A percentile compares a stretch with the other conserved stretches of the same genome.
Evolutionary conservation across 2,888 invertebrate genomes (phyloP).

Genomic region (Erannis defoliaria): DNA sequence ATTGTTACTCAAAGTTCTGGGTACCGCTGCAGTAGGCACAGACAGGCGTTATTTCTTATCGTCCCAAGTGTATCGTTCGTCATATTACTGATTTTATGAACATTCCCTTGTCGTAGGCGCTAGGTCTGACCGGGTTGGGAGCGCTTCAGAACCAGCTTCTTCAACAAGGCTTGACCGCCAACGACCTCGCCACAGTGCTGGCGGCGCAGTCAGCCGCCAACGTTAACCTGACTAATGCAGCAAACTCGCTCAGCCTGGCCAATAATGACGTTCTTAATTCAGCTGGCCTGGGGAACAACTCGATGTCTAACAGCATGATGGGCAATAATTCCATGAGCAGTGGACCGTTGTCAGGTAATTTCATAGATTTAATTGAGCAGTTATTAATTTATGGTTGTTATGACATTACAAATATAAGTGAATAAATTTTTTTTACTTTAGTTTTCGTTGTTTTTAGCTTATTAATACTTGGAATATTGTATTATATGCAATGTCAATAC

Average conservation of each 20-base stretch:
- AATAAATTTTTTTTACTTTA: too few relatives aligned
- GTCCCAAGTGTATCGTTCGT: too few relatives aligned
- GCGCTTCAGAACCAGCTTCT: conserved; percentile 81
- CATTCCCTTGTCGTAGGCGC: conserved; percentile 63
- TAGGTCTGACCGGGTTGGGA: conserved; percentile 78
- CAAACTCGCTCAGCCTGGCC: conserved; percentile 58
- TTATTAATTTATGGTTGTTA: too few relatives aligned
- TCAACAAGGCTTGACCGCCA: conserved; percentile 81
- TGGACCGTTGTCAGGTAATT: conserved; percentile 73
- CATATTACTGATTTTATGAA: not conserved
- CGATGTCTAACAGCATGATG: conserved; percentile 60
- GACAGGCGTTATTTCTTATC: too few relatives aligned
- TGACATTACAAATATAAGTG: too few relatives aligned
- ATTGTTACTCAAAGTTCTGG: too few relatives aligned
- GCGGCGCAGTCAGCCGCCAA: conserved; percentile 65
- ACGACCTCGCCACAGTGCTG: conserved; percentile 74
- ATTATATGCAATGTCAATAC: too few relatives aligned
- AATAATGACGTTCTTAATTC: conserved; percentile 58
- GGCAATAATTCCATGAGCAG: conserved; percentile 68
- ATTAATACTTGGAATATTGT: too few relatives aligned
- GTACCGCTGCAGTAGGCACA: too few relatives aligned
- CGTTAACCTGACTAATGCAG: conserved; percentile 67
- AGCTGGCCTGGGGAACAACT: conserved; percentile 58
- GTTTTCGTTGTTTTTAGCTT: too few relatives aligned
- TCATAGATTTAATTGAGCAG: too few relatives aligned